Evolutionary conservation across 2,113 vertebrate species (phyloP).

Genomic region (Meriones unguiculatus): DNA sequence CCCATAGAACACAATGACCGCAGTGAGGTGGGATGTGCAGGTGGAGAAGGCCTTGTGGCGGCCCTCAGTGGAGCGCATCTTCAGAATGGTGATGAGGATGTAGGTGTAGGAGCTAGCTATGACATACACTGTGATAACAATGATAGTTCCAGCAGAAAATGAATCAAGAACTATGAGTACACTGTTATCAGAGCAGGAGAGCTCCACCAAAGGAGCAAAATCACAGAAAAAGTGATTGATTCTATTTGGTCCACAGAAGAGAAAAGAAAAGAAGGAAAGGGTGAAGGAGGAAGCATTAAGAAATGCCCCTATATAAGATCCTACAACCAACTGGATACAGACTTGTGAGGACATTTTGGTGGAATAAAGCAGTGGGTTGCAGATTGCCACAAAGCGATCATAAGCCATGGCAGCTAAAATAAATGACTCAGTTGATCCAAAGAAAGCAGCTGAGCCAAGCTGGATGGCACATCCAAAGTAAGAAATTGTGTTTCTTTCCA

Average conservation of each 20-base stretch:
- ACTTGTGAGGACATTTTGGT: neutral
- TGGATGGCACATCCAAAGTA: neutral
- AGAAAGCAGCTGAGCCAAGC: neutral
- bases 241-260: neutral
- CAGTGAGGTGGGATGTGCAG: neutral
- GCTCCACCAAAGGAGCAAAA: neutral
- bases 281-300: neutral
- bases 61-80: neutral
- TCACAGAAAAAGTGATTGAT: slow-evolving; percentile 10
- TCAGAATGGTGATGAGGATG: neutral
- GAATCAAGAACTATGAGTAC: neutral
- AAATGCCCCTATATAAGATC: neutral
- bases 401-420: neutral
- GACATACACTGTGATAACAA: neutral
- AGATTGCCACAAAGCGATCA: neutral
- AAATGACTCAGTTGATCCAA: neutral
- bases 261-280: neutral
- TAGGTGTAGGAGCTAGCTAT: neutral
- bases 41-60: neutral
- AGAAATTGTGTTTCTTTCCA: neutral
- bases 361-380: neutral
- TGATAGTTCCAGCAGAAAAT: neutral
- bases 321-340: neutral
- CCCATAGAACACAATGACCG: neutral
- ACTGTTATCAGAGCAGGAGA: neutral